Evolutionary conservation across 2,888 invertebrate genomes (phyloP).

Genomic region (Eucera pruinosa): DNA sequence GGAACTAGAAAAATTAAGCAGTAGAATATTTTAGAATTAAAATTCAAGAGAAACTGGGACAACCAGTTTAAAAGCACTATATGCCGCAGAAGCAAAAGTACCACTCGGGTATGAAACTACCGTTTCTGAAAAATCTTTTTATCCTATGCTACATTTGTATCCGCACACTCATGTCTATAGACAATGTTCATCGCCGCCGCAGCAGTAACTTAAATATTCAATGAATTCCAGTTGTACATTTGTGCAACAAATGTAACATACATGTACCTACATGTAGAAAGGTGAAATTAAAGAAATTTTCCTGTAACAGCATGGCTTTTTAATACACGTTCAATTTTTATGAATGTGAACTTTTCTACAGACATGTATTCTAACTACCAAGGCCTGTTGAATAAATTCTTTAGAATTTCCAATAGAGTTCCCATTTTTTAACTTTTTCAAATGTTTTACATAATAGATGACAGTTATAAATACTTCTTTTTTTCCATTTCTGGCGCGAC

Average conservation of each 20-base stretch:
- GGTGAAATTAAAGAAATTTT: not conserved
- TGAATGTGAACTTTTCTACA: not conserved
- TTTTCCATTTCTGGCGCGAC: conserved; percentile 33
- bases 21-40: conserved; percentile 60
- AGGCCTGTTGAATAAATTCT: not conserved
- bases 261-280: too few species aligned
- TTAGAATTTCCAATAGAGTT: not conserved
- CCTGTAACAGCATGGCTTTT: not conserved
- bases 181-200: conserved; percentile 11
- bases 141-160: conserved; percentile 40
- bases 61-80: conserved; percentile 58
- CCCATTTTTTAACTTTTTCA: not conserved
- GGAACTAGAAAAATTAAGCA: conserved; percentile 24
- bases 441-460: conserved; percentile 5
- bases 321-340: too few species aligned
- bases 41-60: conserved; percentile 62
- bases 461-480: conserved; percentile 42
- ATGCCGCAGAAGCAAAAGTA: conserved; percentile 40
- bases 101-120: conserved; percentile 46
- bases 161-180: conserved; percentile 31
- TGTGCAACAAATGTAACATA: not conserved
- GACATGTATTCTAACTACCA: too few species aligned
- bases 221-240: conserved; percentile 49
- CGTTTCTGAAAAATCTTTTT: conserved; percentile 65
- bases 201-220: conserved; percentile 61